Percentiles rank a stretch among this genome's conserved stretches.
Evolutionary conservation across 2,888 invertebrate species (phyloP).

Genomic region (Brenthis ino): DNA sequence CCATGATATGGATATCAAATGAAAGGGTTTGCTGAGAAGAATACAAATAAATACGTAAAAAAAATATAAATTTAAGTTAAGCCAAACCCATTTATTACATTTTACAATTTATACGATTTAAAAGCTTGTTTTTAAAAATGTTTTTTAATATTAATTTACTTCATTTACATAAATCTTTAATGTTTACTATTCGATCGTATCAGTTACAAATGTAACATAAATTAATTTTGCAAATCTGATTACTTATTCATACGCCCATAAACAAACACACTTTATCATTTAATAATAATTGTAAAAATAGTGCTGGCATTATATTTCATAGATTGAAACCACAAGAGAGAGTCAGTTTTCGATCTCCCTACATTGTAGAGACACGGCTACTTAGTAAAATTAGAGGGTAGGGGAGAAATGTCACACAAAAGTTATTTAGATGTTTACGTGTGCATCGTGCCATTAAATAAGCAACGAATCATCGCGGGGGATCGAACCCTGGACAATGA

Average conservation of each 20-base stretch:
- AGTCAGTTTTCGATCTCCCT: slow-evolving; percentile 24
- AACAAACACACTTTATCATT: slow-evolving; percentile 14
- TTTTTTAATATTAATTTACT: too few species aligned
- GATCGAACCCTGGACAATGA: slow-evolving; percentile 72
- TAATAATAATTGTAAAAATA: slow-evolving; percentile 18
- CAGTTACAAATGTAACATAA: background rate
- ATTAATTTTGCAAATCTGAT: background rate
- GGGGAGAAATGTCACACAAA: slow-evolving; percentile 79
- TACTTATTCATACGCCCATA: slow-evolving; percentile 15
- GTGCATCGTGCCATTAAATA: slow-evolving; percentile 82
- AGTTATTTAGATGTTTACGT: slow-evolving; percentile 83
- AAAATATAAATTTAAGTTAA: too few species aligned
- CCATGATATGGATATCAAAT: too few species aligned
- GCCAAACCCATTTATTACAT: too few species aligned
- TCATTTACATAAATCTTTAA: too few species aligned
- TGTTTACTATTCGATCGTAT: too few species aligned
- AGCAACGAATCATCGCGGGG: slow-evolving; percentile 78
- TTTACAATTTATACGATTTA: too few species aligned
- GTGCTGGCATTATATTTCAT: slow-evolving; percentile 13
- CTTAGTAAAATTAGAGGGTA: slow-evolving; percentile 80
- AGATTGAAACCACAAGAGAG: slow-evolving; percentile 23
- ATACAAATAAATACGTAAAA: too few species aligned
- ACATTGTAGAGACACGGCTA: slow-evolving; percentile 67
- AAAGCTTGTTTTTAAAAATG: too few species aligned
- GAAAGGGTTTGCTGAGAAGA: too few species aligned